A percentile compares a stretch with the other conserved stretches of the same genome.
Conservation (phyloP, 2,797 vertebrate species). For the Rhynchonycteris naso region DNA sequence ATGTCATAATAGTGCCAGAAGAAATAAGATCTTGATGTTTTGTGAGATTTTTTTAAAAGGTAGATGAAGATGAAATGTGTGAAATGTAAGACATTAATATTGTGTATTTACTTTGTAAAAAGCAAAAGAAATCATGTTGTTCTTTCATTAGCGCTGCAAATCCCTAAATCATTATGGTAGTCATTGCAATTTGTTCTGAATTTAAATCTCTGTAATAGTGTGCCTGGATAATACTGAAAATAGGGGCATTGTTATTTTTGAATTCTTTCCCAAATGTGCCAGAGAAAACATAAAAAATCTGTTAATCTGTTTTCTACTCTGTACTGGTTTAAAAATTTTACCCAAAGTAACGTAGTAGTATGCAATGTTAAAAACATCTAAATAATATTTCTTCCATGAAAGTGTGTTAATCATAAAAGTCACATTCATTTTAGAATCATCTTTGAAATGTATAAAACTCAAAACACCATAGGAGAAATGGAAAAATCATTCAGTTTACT, state of each 20-base stretch:
- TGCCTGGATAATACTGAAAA: conserved; percentile 40
- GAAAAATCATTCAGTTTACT: neutral
- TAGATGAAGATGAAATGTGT: neutral
- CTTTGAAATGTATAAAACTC: conserved; percentile 36
- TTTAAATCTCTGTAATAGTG: conserved; percentile 28
- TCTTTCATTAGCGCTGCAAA: neutral
- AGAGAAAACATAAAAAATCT: conserved; percentile 57
- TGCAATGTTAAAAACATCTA: conserved; percentile 27
- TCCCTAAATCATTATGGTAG: neutral
- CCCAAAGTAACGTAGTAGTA: neutral
- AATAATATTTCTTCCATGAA: neutral
- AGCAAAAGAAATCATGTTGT: neutral
- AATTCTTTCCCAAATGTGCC: conserved; percentile 38
- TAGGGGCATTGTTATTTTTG: conserved; percentile 41
- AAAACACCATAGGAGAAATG: neutral
- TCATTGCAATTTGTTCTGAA: conserved; percentile 14
- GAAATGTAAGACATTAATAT: neutral
- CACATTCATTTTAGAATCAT: neutral
- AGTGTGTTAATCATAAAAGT: conserved; percentile 29
- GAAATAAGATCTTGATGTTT: neutral
- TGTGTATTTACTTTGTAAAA: neutral
- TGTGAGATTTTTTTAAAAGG: neutral
- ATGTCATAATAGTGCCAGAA: neutral
- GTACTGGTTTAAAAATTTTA: conserved; percentile 48
- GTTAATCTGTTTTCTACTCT: conserved; percentile 41